Percentiles rank a stretch among this genome's conserved stretches.
Conservation (phyloP, 1,140 invertebrate species). For the Phortica variegata region DNA sequence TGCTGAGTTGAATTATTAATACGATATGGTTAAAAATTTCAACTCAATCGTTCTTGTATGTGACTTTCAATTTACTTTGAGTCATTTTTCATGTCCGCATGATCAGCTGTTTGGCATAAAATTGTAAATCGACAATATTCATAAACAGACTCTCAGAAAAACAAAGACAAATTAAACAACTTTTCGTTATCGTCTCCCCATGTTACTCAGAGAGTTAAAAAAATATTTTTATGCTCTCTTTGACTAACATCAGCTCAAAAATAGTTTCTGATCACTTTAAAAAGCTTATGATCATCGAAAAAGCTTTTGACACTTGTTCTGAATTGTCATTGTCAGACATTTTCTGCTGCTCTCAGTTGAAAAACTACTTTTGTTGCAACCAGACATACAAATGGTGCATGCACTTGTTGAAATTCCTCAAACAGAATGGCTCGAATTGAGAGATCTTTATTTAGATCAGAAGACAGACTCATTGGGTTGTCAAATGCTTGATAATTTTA, state of each 20-base stretch:
- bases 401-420: constrained; percentile 32
- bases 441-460: constrained; percentile 23
- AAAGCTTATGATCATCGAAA: neutral
- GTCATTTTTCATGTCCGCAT: too few species aligned
- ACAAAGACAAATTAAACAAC: too few species aligned
- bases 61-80: too few species aligned
- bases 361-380: constrained; percentile 7
- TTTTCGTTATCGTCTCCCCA: too few species aligned
- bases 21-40: too few species aligned
- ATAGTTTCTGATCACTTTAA: neutral
- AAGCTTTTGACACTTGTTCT: neutral
- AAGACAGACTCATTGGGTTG: constrained; percentile 20
- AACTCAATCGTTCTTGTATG: too few species aligned
- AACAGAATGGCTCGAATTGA: constrained; percentile 28
- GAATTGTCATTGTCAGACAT: neutral
- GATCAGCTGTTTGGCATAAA: too few species aligned
- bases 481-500: constrained; percentile 27
- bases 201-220: too few species aligned
- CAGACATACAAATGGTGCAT: constrained; percentile 2
- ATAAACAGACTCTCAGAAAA: too few species aligned
- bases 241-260: neutral
- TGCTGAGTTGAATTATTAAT: too few species aligned
- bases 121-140: too few species aligned
- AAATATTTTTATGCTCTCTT: neutral
- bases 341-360: neutral